These are phyloP conservation scores for Sitobion miscanthi DNA, from an alignment of 1,140 invertebrate species.

Conservation along the genomic window DNA sequence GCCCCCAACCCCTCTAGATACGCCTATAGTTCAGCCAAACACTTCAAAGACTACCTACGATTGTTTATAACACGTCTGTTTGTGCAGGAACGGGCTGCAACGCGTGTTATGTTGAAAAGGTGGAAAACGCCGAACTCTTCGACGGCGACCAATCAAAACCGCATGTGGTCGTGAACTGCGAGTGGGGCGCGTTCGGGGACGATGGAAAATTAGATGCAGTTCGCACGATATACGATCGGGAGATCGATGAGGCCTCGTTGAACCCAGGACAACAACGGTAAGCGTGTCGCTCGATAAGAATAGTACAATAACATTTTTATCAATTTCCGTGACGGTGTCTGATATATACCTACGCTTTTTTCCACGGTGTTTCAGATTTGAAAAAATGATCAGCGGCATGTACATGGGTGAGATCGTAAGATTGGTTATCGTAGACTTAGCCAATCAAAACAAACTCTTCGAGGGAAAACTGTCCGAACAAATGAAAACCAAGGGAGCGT, in stretches of 20 bases:
- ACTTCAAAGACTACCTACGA: not conserved
- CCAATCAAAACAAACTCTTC: slow-evolving; percentile 76
- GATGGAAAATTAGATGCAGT: slow-evolving; percentile 78
- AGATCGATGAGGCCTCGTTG: slow-evolving; percentile 67
- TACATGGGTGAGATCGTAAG: slow-evolving; percentile 85
- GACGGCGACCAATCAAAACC: slow-evolving; percentile 71
- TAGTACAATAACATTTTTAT: not conserved
- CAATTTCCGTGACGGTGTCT: not conserved
- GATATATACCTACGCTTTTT: not conserved
- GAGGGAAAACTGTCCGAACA: slow-evolving; percentile 73
- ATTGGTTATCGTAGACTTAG: slow-evolving; percentile 76
- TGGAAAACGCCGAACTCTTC: slow-evolving; percentile 71
- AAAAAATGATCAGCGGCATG: slow-evolving; percentile 92
- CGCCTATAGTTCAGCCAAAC: too few relatives aligned
- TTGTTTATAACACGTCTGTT: slow-evolving; percentile 63
- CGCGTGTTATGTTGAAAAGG: slow-evolving; percentile 88
- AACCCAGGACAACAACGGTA: slow-evolving; percentile 30
- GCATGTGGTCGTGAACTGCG: slow-evolving; percentile 84
- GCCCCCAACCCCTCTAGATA: too few relatives aligned
- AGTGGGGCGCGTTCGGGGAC: slow-evolving; percentile 83
- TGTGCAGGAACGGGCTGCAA: slow-evolving; percentile 96
- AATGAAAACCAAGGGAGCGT: slow-evolving; percentile 76
- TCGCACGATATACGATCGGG: slow-evolving; percentile 73
- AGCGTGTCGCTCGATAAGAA: not conserved
- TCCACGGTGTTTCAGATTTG: slow-evolving; percentile 69